phyloP scores from a whole-genome alignment of 2,797 vertebrate species.

The Onychomys leucogaster region DNA sequence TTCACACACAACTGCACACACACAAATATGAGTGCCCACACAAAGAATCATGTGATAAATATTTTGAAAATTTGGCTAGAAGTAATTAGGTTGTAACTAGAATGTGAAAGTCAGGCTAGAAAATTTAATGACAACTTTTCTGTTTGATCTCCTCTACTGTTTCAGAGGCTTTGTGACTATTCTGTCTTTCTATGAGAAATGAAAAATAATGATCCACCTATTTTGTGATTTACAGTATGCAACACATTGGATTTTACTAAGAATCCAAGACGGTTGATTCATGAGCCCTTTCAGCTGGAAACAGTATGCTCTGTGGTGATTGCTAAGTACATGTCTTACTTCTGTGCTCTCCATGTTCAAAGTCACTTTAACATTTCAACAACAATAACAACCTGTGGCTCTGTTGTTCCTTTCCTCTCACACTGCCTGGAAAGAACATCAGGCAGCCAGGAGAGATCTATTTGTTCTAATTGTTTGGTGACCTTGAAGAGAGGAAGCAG shows the following conservation, averaged over 20 bases:
- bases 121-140: background rate
- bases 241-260: background rate
- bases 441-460: background rate
- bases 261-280: background rate
- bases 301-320: background rate
- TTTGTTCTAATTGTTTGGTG: background rate
- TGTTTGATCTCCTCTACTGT: background rate
- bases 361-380: background rate
- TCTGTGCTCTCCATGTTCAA: background rate
- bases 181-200: conserved; percentile 7
- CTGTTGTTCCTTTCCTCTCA: background rate
- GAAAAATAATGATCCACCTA: background rate
- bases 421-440: background rate
- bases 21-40: background rate
- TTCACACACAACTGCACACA: background rate
- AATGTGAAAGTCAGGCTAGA: background rate
- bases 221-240: background rate
- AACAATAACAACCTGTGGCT: background rate
- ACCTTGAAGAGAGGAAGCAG: background rate
- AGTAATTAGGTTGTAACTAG: background rate
- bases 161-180: background rate
- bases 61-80: background rate
- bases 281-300: background rate
- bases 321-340: background rate
- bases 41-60: background rate